phyloP scores from a whole-genome alignment of 2,113 vertebrate species.

The Tinamus guttatus region DNA sequence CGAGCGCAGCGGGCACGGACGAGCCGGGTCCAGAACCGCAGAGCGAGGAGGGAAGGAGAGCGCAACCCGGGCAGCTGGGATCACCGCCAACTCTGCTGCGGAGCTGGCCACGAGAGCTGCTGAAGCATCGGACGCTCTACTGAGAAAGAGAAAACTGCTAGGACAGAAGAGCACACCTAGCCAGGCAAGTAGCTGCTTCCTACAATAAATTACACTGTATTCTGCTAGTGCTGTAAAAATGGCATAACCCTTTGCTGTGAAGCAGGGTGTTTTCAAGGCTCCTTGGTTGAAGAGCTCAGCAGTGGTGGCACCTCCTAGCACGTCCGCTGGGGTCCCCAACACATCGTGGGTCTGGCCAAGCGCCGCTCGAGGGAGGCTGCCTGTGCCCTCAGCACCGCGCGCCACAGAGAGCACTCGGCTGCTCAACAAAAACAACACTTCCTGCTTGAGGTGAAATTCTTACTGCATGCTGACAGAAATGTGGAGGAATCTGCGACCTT shows the following conservation, averaged over 20 bases:
- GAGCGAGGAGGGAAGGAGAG: neutral
- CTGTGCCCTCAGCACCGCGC: neutral
- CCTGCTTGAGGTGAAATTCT: too few relatives aligned
- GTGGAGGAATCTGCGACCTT: neutral
- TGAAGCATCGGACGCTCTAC: neutral
- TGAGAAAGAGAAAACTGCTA: neutral
- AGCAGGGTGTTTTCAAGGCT: neutral
- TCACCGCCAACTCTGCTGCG: neutral
- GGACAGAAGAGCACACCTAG: neutral
- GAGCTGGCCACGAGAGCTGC: neutral
- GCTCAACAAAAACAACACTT: neutral
- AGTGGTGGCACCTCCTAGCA: neutral
- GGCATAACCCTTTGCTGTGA: neutral
- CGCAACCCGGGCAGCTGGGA: neutral
- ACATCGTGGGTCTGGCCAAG: neutral
- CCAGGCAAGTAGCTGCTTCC: neutral
- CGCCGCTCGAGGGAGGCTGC: neutral
- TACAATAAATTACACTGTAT: neutral
- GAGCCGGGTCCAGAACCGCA: neutral
- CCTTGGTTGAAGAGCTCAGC: neutral
- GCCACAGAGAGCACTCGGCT: neutral
- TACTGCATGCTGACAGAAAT: neutral
- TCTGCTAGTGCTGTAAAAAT: neutral
- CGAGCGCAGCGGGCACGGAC: too few relatives aligned
- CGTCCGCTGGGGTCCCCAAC: neutral